Percentiles rank a stretch among this genome's conserved stretches.
phyloP scores from a whole-genome alignment of 2,888 invertebrate species.

The Sepiola atlantica region DNA sequence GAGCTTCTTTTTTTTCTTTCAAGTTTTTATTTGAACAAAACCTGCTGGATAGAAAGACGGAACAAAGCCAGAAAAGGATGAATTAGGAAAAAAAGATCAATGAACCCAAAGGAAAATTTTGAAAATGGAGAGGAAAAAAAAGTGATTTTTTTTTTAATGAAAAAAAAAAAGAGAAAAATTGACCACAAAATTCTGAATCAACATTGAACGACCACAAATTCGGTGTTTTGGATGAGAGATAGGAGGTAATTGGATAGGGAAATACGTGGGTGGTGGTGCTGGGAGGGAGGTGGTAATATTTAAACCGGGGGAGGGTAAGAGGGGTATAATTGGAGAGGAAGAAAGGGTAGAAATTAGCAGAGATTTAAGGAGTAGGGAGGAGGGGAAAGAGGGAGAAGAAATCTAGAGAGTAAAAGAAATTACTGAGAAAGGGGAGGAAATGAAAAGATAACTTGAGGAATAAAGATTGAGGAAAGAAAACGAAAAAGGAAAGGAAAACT shows the following conservation, averaged over 20 bases:
- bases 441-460: background rate
- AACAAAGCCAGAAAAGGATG: background rate
- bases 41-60: background rate
- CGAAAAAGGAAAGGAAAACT: background rate
- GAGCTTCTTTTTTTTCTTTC: background rate
- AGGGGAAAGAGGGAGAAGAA: background rate
- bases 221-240: background rate
- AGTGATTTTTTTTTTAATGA: background rate
- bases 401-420: too few species aligned
- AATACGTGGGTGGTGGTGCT: too few species aligned
- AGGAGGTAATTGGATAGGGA: too few species aligned
- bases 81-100: background rate
- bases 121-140: background rate
- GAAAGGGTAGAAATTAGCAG: background rate
- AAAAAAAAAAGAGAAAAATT: background rate
- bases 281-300: background rate
- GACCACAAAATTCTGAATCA: background rate
- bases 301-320: background rate
- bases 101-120: background rate
- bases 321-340: background rate
- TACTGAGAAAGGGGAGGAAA: background rate
- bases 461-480: background rate
- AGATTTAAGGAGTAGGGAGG: background rate
- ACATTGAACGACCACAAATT: slow-evolving; percentile 19
- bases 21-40: background rate